phyloP scores from a whole-genome alignment of 2,797 vertebrate genomes.

The Chelon labrosus region DNA sequence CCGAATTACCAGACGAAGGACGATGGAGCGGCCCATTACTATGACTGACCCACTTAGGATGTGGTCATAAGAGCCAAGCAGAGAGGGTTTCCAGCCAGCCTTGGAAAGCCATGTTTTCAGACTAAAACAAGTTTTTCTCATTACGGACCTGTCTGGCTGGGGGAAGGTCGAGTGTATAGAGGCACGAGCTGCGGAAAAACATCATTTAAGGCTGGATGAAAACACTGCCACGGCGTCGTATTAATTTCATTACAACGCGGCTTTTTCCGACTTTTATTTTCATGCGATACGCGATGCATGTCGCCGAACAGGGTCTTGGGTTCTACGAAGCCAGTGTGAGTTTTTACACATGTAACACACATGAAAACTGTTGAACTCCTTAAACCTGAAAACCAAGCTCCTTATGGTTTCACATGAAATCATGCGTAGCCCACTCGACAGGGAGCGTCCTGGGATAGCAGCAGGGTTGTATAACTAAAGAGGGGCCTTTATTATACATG shows the following conservation, averaged over 20 bases:
- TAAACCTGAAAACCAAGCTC: conserved; percentile 11
- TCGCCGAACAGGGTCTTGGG: conserved; percentile 6
- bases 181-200: conserved; percentile 37
- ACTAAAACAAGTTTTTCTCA: conserved; percentile 71
- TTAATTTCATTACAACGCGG: conserved; percentile 30
- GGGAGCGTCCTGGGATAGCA: conserved; percentile 7
- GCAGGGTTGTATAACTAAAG: conserved; percentile 32
- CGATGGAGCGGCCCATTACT: conserved; percentile 61
- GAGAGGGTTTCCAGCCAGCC: conserved; percentile 48
- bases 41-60: conserved; percentile 76
- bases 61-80: conserved; percentile 57
- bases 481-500: neutral
- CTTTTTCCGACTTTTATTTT: conserved; percentile 19
- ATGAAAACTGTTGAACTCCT: conserved; percentile 8
- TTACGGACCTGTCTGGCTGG: conserved; percentile 52
- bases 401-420: conserved; percentile 20
- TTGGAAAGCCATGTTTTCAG: conserved; percentile 52
- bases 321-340: neutral
- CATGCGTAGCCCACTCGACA: neutral
- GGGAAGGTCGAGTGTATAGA: conserved; percentile 28
- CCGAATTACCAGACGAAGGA: conserved; percentile 72
- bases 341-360: conserved; percentile 4
- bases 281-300: neutral
- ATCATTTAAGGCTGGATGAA: conserved; percentile 26
- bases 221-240: conserved; percentile 24